Evolutionary conservation across 2,888 invertebrate genomes (phyloP), one percentile per base, ranked within the genome.

Genomic region (Ichneumoninae sp.): DNA sequence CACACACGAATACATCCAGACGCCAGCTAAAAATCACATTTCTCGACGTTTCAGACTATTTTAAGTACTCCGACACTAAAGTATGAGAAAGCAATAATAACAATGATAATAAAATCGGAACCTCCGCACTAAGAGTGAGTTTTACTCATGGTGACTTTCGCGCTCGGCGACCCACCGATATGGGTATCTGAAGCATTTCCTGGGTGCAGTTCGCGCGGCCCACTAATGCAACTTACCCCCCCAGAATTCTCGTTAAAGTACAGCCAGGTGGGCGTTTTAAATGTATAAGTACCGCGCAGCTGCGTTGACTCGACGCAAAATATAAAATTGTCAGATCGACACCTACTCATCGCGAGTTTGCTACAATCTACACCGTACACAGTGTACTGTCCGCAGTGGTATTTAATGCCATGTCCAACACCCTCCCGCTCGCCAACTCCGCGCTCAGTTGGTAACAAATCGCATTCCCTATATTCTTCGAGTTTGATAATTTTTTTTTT

Each of bases 141-240:
- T 47, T 40, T 40, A 40, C 1, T 40, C 8, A 3, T 40, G 10
- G 40, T 0, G 26, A 79, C 82, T 85, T 82, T 85, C 82, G 71
- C 82, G 73, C n/a, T 22, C 54, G 54, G 1, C 84, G 16, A 52
- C 82, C 82, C 82, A 85, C 85, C 81, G 70, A 71, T 82, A 74
- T 75, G 85, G 71, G 75, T 82, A 85, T 85, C 82, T 47, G 68
- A 85, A 85, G 85, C 85, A 85, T 85, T 85, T 82, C 82, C 82
- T 85, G 85, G 85, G 85, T 82, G 85, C 85, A 85, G 82, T 79
- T 82, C 16, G 66, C 19, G 33, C 77, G 47, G 22, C 82, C 70
- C 71, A 81, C 80, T 54, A 36, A 47, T 47, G 44, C 79, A 79
- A 79, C 75, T 70, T 70, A 71, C 19, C 54, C 71, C 77, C 69